Evolutionary conservation across 2,113 vertebrate genomes (phyloP).

Genomic region (Bos taurus): ARS-UCD2.0 NC_037338.1:83461501-83462000

Average conservation of each 20-base stretch:
- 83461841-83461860: not conserved
- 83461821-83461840: not conserved
- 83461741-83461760: not conserved
- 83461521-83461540: conserved; percentile 69
- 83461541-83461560: conserved; percentile 53
- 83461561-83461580: conserved; percentile 63
- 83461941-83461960: not conserved
- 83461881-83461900: not conserved
- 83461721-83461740: not conserved
- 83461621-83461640: conserved; percentile 54
- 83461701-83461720: conserved; percentile 32
- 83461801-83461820: not conserved
- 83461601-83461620: conserved; percentile 47
- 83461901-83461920: not conserved
- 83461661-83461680: conserved; percentile 40
- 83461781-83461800: not conserved
- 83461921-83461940: not conserved
- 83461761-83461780: accelerated
- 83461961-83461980: not conserved
- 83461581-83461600: conserved; percentile 69
- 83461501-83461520: conserved; percentile 41
- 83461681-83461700: not conserved
- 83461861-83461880: not conserved
- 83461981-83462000: not conserved
- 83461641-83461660: conserved; percentile 33